Conservation (phyloP, 2,888 invertebrate species). For the Agelastica alni region DNA sequence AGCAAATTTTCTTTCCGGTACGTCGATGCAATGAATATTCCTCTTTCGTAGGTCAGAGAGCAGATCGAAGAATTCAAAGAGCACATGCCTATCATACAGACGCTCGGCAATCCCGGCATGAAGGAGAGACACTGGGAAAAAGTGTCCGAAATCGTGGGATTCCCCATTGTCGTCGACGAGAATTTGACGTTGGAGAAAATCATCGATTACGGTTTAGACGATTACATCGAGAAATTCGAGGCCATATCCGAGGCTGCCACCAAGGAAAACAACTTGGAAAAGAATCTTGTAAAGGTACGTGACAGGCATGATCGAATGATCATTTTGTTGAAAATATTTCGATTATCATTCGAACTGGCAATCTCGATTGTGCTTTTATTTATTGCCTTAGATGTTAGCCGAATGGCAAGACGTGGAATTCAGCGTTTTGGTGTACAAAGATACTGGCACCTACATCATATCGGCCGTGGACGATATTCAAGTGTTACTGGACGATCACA, state of each 20-base stretch:
- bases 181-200: slow-evolving; percentile 83
- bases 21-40: background rate
- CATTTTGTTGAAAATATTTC: too few species aligned
- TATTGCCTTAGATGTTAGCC: slow-evolving; percentile 67
- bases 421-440: slow-evolving; percentile 73
- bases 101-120: slow-evolving; percentile 93
- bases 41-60: slow-evolving; percentile 56
- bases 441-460: slow-evolving; percentile 88
- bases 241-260: slow-evolving; percentile 92
- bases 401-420: slow-evolving; percentile 89
- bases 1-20: background rate
- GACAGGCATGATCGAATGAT: background rate
- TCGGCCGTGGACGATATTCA: slow-evolving; percentile 94
- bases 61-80: slow-evolving; percentile 86
- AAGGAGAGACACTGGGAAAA: slow-evolving; percentile 91
- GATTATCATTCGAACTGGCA: background rate
- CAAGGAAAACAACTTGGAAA: slow-evolving; percentile 92
- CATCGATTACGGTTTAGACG: slow-evolving; percentile 86
- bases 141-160: slow-evolving; percentile 93
- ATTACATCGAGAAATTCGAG: slow-evolving; percentile 89
- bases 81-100: slow-evolving; percentile 90
- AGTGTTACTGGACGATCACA: slow-evolving; percentile 89
- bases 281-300: slow-evolving; percentile 69
- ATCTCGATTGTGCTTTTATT: background rate
- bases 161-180: slow-evolving; percentile 84